phyloP scores from a whole-genome alignment of 2,113 vertebrate species.

The Malurus elegans region DNA sequence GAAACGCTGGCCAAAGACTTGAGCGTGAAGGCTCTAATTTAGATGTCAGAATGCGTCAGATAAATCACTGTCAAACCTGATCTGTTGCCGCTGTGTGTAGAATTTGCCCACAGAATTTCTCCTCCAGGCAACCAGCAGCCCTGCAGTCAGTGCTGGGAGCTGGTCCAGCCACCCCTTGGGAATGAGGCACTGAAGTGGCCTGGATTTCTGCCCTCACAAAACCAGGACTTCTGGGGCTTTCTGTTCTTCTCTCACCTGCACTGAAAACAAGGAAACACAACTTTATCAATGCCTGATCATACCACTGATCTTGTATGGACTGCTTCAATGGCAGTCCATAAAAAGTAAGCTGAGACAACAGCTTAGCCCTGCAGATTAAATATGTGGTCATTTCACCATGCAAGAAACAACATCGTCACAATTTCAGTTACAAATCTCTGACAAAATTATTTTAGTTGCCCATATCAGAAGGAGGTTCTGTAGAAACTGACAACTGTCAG shows the following conservation, averaged over 20 bases:
- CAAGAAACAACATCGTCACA: not conserved
- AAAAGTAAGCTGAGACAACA: not conserved
- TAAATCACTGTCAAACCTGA: not conserved
- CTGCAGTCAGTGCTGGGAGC: not conserved
- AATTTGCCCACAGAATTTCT: not conserved
- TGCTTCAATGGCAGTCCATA: not conserved
- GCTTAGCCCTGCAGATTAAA: not conserved
- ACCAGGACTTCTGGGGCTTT: not conserved
- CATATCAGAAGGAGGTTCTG: not conserved
- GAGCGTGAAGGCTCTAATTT: not conserved
- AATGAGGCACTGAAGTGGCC: not conserved
- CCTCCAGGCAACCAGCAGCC: not conserved
- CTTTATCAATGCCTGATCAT: not conserved
- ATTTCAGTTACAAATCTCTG: not conserved
- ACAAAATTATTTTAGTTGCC: not conserved
- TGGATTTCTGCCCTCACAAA: not conserved
- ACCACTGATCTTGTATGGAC: not conserved
- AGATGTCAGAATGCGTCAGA: not conserved
- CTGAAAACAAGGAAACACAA: not conserved
- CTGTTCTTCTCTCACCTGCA: not conserved
- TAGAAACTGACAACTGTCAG: not conserved
- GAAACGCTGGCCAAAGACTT: not conserved
- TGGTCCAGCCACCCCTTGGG: not conserved
- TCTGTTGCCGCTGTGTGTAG: not conserved
- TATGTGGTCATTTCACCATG: not conserved